Evolutionary conservation across 2,113 vertebrate species (phyloP).

Genomic region (Spilogale gracilis): DNA sequence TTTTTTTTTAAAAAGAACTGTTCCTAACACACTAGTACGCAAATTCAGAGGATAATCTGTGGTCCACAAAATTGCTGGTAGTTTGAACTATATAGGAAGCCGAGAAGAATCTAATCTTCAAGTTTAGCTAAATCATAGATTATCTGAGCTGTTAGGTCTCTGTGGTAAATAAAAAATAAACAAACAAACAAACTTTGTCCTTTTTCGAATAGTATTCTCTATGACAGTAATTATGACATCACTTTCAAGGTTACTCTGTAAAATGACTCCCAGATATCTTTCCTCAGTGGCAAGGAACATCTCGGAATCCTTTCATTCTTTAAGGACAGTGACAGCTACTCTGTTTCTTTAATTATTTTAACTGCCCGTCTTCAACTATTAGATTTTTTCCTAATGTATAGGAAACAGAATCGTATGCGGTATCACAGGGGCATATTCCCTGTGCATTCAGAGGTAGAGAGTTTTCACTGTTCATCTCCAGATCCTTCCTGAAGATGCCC

Average conservation of each 20-base stretch:
- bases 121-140: slow-evolving; percentile 34
- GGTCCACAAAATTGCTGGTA: slow-evolving; percentile 1
- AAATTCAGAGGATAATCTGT: slow-evolving; percentile 48
- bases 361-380: slow-evolving; percentile 1
- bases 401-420: not conserved
- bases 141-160: slow-evolving; percentile 38
- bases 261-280: not conserved
- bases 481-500: slow-evolving; percentile 12
- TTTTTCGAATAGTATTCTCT: slow-evolving; percentile 21
- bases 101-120: slow-evolving; percentile 45
- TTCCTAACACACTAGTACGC: not conserved
- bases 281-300: not conserved
- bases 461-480: not conserved
- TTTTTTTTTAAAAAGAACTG: too few relatives aligned
- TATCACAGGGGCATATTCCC: not conserved
- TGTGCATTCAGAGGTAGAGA: slow-evolving; percentile 45
- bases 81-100: slow-evolving; percentile 40
- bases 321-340: not conserved
- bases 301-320: not conserved
- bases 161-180: not conserved
- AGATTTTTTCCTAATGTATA: not conserved
- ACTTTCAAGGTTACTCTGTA: slow-evolving; percentile 16
- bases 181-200: not conserved
- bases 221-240: not conserved
- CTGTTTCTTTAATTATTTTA: slow-evolving; percentile 32